Conservation (phyloP, 2,113 vertebrate genomes). For the Rhombomys opimus region DNA sequence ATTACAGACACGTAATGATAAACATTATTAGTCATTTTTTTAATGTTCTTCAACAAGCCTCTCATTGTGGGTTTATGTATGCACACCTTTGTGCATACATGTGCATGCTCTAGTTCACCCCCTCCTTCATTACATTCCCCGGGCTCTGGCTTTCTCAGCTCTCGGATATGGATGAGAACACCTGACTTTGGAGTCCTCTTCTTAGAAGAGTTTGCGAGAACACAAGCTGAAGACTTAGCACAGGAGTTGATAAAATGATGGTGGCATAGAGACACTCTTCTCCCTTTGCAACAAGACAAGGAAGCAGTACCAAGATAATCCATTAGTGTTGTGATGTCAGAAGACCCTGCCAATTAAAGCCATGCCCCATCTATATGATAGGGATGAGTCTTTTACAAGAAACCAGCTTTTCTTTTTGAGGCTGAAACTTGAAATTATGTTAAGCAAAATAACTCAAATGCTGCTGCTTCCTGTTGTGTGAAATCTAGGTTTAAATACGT, state of each 20-base stretch:
- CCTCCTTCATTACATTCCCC: background rate
- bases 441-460: background rate
- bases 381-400: background rate
- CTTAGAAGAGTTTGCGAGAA: background rate
- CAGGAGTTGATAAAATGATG: background rate
- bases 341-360: background rate
- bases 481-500: background rate
- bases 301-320: conserved; percentile 10
- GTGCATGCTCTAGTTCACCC: background rate
- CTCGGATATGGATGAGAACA: background rate
- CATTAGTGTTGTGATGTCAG: background rate
- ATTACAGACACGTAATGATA: too few species aligned
- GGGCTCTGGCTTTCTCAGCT: conserved; percentile 29
- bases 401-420: conserved; percentile 17
- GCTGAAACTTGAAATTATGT: background rate
- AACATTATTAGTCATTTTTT: too few species aligned
- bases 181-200: background rate
- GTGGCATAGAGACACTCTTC: background rate
- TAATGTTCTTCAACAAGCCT: background rate
- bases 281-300: background rate
- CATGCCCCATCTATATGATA: background rate
- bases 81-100: background rate
- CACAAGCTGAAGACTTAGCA: background rate
- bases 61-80: background rate
- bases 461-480: background rate